phyloP scores from a whole-genome alignment of 2,113 vertebrate species.

The Turdus rufiventris region DNA sequence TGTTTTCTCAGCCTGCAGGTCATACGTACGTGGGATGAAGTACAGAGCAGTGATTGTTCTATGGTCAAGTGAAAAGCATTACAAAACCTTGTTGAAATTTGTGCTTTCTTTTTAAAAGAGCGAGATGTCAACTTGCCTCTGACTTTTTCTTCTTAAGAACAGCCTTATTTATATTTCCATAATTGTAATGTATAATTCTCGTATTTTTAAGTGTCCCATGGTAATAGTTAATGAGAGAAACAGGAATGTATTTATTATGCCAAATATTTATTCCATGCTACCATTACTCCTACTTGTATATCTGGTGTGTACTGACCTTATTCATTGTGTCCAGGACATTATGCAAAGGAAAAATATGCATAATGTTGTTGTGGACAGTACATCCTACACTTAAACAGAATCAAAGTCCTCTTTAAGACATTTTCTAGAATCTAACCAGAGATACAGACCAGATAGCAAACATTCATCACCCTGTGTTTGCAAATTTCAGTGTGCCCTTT shows the following conservation, averaged over 20 bases:
- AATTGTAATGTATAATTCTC: not conserved
- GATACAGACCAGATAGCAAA: not conserved
- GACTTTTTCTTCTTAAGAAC: not conserved
- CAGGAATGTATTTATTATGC: slow-evolving; percentile 63
- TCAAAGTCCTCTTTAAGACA: slow-evolving; percentile 45
- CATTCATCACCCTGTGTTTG: not conserved
- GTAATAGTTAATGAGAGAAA: slow-evolving; percentile 32
- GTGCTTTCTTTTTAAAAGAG: not conserved
- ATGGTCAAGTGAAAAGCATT: not conserved
- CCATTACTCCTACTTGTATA: slow-evolving; percentile 69
- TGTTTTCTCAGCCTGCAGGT: not conserved
- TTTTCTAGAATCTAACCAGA: not conserved
- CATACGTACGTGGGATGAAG: not conserved
- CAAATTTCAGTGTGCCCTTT: slow-evolving; percentile 3
- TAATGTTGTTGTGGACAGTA: slow-evolving; percentile 36
- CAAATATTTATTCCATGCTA: slow-evolving; percentile 72
- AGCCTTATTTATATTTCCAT: not conserved
- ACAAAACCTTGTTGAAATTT: not conserved
- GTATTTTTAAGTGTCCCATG: not conserved
- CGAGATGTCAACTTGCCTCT: not conserved
- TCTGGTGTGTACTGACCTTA: slow-evolving; percentile 47
- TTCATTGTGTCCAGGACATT: slow-evolving; percentile 63
- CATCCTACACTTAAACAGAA: slow-evolving; percentile 58
- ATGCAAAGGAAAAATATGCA: slow-evolving; percentile 58
- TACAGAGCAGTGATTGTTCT: slow-evolving; percentile 2